Base-by-base conservation (phyloP, 2,113 vertebrate species). In the Chaetodon trifascialis region DNA sequence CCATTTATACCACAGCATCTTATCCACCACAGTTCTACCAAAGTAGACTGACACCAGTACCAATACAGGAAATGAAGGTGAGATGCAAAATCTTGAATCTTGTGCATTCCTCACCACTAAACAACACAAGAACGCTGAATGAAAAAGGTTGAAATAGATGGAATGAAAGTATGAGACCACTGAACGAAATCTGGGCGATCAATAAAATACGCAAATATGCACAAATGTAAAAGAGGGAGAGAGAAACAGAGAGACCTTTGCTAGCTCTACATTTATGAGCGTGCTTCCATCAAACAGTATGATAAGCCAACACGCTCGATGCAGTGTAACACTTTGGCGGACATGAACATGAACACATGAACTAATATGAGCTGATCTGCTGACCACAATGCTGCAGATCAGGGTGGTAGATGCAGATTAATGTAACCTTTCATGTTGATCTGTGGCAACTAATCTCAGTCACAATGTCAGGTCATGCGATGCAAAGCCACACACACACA, bases 401-500 rank as follows among this genome's bases (percentile, higher is more conserved):
- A 42, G 70, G 42, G 65, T 49, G 5, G 17, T 11, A 16, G 12
- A 64, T 62, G 79, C 60, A 85, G 86, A 83, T 87, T 79, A 83
- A 73, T 79, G 47, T 51, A 78, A 76, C 75, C 84, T 83, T 87
- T 91, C 84, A 91, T 80, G 88, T 80, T 78, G 84, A 58, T 78
- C 78, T 70, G 54, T 21, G 44, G 54, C 21, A 25, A 81, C 83
- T 92, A 91, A 91, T 88, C 91, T 82, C 82, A 87, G 80, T 90
- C 89, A 89, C 89, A 91, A 90, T 84, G 91, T 82, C 88, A 78
- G 66, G 72, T 88, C 86, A 90, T 86, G 80, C 73, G n/a, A 84
- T 6, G 44, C 74, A 89, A 82, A 86, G 44, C 11, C 60, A 66
- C 54, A 21, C 74, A 40, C 34, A 30, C 30, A 17, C 66, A 60